phyloP scores from a whole-genome alignment of 2,888 invertebrate genomes.

The Acleris cristana region DNA sequence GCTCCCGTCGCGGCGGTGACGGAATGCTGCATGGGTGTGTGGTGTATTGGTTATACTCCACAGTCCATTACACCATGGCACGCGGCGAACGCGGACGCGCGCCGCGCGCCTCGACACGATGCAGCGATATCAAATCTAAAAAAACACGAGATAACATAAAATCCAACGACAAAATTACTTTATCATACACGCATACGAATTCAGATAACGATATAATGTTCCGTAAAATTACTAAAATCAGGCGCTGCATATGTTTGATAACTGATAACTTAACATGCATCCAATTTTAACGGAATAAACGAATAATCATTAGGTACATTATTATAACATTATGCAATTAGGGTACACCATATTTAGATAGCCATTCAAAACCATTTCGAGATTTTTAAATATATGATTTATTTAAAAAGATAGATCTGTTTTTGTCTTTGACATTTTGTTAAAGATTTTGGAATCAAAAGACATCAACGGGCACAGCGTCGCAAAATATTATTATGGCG shows the following conservation, averaged over 20 bases:
- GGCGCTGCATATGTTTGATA: conserved; percentile 20
- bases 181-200: conserved; percentile 27
- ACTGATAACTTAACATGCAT: conserved; percentile 25
- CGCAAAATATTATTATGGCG: too few species aligned
- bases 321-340: not conserved
- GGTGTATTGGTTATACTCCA: not conserved
- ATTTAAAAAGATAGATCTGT: too few species aligned
- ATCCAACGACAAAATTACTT: conserved; percentile 33
- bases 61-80: too few species aligned
- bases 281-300: not conserved
- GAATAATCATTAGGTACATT: not conserved
- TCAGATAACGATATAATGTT: conserved; percentile 35
- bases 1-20: conserved; percentile 57
- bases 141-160: conserved; percentile 29
- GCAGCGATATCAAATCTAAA: conserved; percentile 25
- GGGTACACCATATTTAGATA: too few species aligned
- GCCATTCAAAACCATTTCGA: too few species aligned
- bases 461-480: too few species aligned
- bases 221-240: conserved; percentile 46
- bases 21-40: conserved; percentile 55
- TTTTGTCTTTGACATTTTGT: too few species aligned
- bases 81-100: not conserved
- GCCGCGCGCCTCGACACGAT: not conserved
- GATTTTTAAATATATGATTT: too few species aligned
- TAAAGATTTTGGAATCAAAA: too few species aligned